These are phyloP conservation scores for Tetragnatha versicolor DNA, from an alignment of 1,140 invertebrate genomes.

Conservation along the genomic window DNA sequence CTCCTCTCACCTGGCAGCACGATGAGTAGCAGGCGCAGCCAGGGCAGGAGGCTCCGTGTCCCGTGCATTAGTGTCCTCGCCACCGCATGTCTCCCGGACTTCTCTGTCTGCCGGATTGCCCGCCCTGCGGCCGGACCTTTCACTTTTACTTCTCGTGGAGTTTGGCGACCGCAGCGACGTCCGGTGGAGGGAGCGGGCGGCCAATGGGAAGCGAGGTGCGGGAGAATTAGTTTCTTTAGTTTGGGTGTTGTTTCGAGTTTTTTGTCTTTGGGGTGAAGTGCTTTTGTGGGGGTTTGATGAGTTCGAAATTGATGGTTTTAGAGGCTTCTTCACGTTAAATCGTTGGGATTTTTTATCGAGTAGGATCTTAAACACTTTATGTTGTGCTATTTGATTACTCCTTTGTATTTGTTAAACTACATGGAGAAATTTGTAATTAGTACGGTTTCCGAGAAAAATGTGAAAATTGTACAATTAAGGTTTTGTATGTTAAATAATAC, in stretches of 20 bases:
- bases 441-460: too few species aligned
- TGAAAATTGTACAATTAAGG: too few species aligned
- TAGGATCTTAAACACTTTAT: too few species aligned
- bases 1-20: slow-evolving; percentile 2
- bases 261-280: background rate
- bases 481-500: too few species aligned
- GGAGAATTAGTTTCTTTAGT: too few species aligned
- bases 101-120: background rate
- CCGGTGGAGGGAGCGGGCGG: background rate
- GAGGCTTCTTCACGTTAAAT: too few species aligned
- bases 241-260: background rate
- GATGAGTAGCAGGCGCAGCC: background rate
- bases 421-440: too few species aligned
- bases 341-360: too few species aligned
- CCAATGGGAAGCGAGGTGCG: background rate
- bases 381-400: too few species aligned
- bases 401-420: too few species aligned
- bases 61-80: background rate
- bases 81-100: background rate
- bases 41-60: background rate
- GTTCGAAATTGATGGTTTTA: too few species aligned
- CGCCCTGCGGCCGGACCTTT: background rate
- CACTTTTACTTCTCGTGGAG: slow-evolving; percentile 25
- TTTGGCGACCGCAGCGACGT: background rate
- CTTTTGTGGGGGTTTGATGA: too few species aligned